Conservation (phyloP, 2,888 invertebrate genomes). For the Dichetophora obliterata region DNA sequence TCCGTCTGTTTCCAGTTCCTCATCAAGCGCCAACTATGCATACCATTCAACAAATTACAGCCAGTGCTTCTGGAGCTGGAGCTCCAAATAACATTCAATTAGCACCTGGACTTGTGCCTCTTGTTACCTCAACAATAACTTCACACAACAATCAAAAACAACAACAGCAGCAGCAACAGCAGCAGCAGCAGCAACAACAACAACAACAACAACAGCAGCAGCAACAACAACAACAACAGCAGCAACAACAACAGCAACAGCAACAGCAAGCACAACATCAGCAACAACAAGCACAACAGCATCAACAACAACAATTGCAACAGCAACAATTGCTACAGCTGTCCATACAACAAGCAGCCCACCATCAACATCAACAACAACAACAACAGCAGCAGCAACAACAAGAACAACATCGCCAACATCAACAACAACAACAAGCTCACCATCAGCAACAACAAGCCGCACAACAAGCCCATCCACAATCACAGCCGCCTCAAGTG, state of each 20-base stretch:
- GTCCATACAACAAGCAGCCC: constrained; percentile 61
- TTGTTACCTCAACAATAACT: constrained; percentile 68
- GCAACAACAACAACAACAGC: constrained; percentile 58
- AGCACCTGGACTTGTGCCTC: constrained; percentile 65
- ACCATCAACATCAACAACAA: constrained; percentile 61
- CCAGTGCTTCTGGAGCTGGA: constrained; percentile 57
- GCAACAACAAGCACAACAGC: constrained; percentile 59
- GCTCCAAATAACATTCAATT: constrained; percentile 63
- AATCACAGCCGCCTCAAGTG: constrained; percentile 65
- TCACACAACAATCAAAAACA: constrained; percentile 65
- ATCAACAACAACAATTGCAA: constrained; percentile 59
- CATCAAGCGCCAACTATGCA: constrained; percentile 69
- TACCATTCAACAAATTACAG: constrained; percentile 69
- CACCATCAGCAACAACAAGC: constrained; percentile 56
- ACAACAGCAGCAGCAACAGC: constrained; percentile 55
- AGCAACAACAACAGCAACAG: constrained; percentile 57
- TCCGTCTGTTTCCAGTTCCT: constrained; percentile 57
- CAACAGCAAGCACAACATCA: constrained; percentile 63
- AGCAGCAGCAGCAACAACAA: constrained; percentile 61
- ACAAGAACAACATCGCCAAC: constrained; percentile 55
- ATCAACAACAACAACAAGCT: constrained; percentile 60
- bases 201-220: constrained; percentile 58
- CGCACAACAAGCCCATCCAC: constrained; percentile 56
- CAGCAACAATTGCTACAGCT: constrained; percentile 60
- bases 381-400: constrained; percentile 60